A percentile compares a stretch with the other conserved stretches of the same genome.
phyloP scores from a whole-genome alignment of 2,888 invertebrate species.

The Caenorhabditis sp. region DNA sequence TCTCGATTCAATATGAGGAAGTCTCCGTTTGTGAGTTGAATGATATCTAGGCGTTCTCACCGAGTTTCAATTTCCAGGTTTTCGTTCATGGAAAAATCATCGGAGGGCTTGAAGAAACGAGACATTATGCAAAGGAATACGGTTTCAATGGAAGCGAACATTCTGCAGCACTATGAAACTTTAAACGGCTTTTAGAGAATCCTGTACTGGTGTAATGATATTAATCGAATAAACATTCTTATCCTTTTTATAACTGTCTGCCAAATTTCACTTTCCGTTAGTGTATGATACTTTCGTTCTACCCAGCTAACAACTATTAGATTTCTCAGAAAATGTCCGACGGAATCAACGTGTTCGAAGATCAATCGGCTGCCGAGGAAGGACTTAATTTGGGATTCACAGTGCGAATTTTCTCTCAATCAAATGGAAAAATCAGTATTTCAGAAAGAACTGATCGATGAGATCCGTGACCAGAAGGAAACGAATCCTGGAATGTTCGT shows the following conservation, averaged over 20 bases:
- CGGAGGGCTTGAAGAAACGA: slow-evolving; percentile 47
- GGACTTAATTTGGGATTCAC: slow-evolving; percentile 60
- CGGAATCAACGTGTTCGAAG: slow-evolving; percentile 48
- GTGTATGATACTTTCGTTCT: not conserved
- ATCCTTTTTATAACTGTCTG: not conserved
- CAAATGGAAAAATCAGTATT: too few relatives aligned
- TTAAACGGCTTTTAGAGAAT: too few relatives aligned
- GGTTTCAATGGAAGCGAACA: slow-evolving; percentile 35
- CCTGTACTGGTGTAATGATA: not conserved
- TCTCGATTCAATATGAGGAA: not conserved
- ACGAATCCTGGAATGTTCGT: slow-evolving; percentile 80
- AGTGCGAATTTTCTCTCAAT: slow-evolving; percentile 40
- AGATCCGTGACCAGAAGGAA: slow-evolving; percentile 73
- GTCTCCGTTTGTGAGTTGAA: slow-evolving; percentile 22
- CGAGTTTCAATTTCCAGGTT: slow-evolving; percentile 11
- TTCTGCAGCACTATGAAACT: too few relatives aligned
- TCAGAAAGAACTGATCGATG: slow-evolving; percentile 68
- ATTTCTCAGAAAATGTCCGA: slow-evolving; percentile 39
- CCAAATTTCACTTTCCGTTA: not conserved
- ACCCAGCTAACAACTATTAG: not conserved
- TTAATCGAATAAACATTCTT: not conserved
- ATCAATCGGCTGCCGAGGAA: slow-evolving; percentile 36
- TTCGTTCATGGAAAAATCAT: slow-evolving; percentile 50
- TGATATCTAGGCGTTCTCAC: too few relatives aligned
- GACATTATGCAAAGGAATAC: slow-evolving; percentile 11